phyloP scores from a whole-genome alignment of 2,888 invertebrate species.

The Drosophila basisetae region DNA sequence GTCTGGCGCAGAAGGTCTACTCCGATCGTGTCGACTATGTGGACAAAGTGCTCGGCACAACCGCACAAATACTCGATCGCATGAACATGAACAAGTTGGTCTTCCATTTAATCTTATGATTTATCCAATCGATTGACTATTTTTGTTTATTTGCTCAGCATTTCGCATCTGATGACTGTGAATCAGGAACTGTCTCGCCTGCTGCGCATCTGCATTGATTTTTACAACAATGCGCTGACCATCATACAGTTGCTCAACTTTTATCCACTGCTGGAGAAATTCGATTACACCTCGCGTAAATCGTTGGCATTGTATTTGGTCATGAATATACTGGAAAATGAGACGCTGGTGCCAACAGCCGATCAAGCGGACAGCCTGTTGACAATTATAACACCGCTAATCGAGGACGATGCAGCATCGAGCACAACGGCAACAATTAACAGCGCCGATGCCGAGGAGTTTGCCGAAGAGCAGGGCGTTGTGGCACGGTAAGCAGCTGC shows the following conservation, averaged over 20 bases:
- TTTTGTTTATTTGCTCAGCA: conserved; percentile 62
- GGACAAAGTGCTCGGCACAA: conserved; percentile 96
- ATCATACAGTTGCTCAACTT: conserved; percentile 95
- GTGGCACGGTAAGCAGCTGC: conserved; percentile 88
- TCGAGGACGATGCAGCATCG: conserved; percentile 93
- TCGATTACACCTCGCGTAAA: conserved; percentile 95
- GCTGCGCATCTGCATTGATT: conserved; percentile 97
- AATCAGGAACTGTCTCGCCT: conserved; percentile 97
- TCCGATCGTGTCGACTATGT: conserved; percentile 97
- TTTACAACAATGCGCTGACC: conserved; percentile 95
- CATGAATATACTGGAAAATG: conserved; percentile 95
- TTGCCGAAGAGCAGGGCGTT: conserved; percentile 97
- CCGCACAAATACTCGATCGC: conserved; percentile 95
- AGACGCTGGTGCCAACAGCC: conserved; percentile 93
- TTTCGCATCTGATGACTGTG: conserved; percentile 87
- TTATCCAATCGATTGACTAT: background rate
- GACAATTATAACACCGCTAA: conserved; percentile 92
- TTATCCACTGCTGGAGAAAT: conserved; percentile 92
- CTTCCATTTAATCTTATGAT: background rate
- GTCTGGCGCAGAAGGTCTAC: conserved; percentile 98
- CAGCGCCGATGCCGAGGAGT: conserved; percentile 93
- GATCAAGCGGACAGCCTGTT: conserved; percentile 94
- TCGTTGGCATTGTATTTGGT: conserved; percentile 95
- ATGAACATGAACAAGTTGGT: conserved; percentile 92
- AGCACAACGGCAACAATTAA: conserved; percentile 74